Evolutionary conservation across 2,113 vertebrate genomes (phyloP), one percentile per base, ranked within the genome.

Genomic region (Heloderma charlesbogerti): DNA sequence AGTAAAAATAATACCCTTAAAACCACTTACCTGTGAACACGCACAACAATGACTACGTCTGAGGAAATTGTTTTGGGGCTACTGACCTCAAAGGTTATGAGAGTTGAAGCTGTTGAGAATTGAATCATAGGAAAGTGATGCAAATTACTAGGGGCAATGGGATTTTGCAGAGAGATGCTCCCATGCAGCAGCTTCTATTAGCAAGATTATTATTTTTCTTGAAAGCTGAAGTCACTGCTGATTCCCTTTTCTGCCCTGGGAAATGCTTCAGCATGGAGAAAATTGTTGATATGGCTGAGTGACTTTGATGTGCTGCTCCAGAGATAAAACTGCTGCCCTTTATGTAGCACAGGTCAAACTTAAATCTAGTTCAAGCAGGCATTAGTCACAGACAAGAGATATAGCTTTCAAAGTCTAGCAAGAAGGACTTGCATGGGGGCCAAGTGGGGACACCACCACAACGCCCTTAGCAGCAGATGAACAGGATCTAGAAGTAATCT

Each of bases 351-450:
- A 57, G 60, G 25, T 22, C 43, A 9, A 18, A 18, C 54, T 78
- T 7, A 45, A 85, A 37, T 3, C 5, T 0, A 0, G 51, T 27
- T 84, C 0, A 91, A 75, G 63, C 40, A 83, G 34, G 45, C 83
- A 89, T 75, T 74, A 51, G 31, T 86, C 69, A 81, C 63, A 88
- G 87, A 81, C 87, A 67, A 88, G 87, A 31, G 87, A 88, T 88
- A 88, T 88, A 88, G 87, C 77, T 88, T 88, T 81, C 63, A 88
- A 88, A 88, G 77, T 51, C 63, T 88, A 81, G 88, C 81, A 74
- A 75, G 15, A 66, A 75, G 71, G 71, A 85, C 57, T 85, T 48
- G 78, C 43, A 81, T 18, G 6, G 43, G 13, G 77, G 77, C 87
- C 77, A 88, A 37, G 22, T 31, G 48, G 78, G 63, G 45, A 81